A percentile compares a stretch with the other conserved stretches of the same genome.
Conservation (phyloP, 2,797 vertebrate species). For the Poecilia velifera region DNA sequence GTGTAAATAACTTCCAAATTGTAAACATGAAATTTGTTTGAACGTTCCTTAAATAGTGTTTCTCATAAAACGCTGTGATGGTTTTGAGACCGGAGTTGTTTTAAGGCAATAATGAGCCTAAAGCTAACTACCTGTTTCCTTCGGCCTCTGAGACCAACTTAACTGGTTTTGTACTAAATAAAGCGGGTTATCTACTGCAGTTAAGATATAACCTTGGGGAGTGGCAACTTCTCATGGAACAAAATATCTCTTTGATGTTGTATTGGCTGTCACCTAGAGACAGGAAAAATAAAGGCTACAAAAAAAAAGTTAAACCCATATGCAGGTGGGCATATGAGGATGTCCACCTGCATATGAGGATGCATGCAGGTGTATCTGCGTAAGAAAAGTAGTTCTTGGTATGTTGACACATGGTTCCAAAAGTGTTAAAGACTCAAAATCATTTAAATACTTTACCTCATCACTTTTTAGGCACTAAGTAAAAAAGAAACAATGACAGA, state of each 20-base stretch:
- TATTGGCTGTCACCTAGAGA: neutral
- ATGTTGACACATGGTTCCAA: neutral
- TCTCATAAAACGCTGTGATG: neutral
- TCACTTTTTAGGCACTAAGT: neutral
- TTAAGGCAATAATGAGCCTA: neutral
- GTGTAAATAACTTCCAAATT: neutral
- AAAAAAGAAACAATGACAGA: neutral
- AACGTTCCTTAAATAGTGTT: neutral
- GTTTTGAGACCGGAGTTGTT: neutral
- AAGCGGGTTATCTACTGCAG: neutral
- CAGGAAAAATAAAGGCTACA: neutral
- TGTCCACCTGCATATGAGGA: neutral
- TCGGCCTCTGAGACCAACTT: neutral
- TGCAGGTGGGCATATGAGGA: neutral
- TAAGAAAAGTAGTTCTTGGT: neutral
- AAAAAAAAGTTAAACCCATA: neutral
- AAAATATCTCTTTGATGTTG: neutral
- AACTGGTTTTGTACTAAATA: conserved; percentile 5
- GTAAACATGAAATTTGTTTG: neutral
- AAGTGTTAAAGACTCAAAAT: neutral
- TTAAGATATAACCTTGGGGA: neutral
- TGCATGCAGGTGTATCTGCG: neutral
- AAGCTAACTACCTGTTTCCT: neutral
- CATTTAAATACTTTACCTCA: neutral
- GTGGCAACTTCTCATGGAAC: neutral